Evolutionary conservation across 2,113 vertebrate genomes (phyloP).

Genomic region (Empidonax alnorum): DNA sequence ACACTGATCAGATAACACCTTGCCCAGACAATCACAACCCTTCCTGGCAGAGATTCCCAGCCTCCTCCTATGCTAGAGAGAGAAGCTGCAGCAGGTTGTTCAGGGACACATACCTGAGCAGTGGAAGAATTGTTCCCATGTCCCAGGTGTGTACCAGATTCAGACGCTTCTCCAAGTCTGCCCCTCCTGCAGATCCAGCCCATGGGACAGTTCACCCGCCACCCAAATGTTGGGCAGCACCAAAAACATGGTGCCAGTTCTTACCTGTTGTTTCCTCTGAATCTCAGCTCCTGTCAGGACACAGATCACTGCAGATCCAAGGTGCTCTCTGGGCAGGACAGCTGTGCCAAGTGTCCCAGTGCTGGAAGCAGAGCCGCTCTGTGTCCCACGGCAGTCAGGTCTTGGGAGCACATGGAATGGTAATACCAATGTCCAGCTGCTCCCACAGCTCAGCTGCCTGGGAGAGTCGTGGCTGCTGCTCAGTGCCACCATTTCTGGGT

Average conservation of each 20-base stretch:
- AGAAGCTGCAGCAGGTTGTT: not conserved
- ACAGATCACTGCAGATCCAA: accelerated
- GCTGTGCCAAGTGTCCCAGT: not conserved
- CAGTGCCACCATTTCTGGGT: not conserved
- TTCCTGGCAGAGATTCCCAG: not conserved
- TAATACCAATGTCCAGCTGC: accelerated
- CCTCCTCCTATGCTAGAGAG: not conserved
- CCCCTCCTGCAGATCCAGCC: not conserved
- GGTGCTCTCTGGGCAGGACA: not conserved
- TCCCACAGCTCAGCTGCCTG: not conserved
- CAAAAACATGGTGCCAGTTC: not conserved
- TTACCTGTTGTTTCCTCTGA: not conserved
- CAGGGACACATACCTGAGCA: not conserved
- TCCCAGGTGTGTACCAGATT: not conserved
- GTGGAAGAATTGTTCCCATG: not conserved
- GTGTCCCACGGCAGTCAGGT: accelerated
- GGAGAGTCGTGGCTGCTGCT: not conserved
- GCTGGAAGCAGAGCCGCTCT: not conserved
- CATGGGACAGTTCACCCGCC: not conserved
- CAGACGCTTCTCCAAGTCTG: not conserved
- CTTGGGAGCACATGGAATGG: accelerated
- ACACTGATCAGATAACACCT: not conserved
- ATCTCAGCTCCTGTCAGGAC: not conserved
- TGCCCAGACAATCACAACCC: not conserved
- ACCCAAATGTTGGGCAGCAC: not conserved